These are phyloP conservation scores for Apantesis nais DNA, from an alignment of 2,888 invertebrate genomes.

Conservation along the genomic window DNA sequence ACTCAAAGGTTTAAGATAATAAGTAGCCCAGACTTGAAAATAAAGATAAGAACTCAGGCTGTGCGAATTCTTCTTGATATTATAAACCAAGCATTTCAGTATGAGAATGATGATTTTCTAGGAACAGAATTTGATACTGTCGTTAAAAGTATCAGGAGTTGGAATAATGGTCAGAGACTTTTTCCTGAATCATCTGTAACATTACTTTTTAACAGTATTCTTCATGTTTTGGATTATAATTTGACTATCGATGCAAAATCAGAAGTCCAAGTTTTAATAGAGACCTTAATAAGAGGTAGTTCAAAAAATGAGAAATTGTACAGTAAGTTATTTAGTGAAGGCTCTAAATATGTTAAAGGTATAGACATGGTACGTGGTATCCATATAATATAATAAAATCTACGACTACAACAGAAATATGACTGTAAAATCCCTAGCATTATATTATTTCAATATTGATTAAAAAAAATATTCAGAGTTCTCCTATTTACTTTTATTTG, in stretches of 20 bases:
- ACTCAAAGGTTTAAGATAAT: constrained; percentile 48
- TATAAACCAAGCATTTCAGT: constrained; percentile 54
- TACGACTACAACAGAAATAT: not conserved
- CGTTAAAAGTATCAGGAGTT: constrained; percentile 40
- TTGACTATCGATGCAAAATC: constrained; percentile 41
- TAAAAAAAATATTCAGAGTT: too few relatives aligned
- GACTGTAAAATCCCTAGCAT: not conserved
- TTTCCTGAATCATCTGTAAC: constrained; percentile 10
- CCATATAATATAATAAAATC: constrained; percentile 5
- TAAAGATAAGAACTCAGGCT: constrained; percentile 48
- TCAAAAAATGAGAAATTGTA: constrained; percentile 27
- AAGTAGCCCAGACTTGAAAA: constrained; percentile 21
- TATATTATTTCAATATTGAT: not conserved
- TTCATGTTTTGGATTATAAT: constrained; percentile 41
- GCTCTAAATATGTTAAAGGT: constrained; percentile 50
- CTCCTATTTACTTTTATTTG: too few relatives aligned
- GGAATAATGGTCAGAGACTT: constrained; percentile 34
- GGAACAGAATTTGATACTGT: constrained; percentile 44
- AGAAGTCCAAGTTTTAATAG: constrained; percentile 54
- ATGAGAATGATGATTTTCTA: constrained; percentile 42
- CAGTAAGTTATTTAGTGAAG: constrained; percentile 48
- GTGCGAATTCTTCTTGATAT: constrained; percentile 57
- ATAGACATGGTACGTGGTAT: constrained; percentile 21
- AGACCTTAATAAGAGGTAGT: constrained; percentile 46
- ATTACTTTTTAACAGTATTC: constrained; percentile 33